Base-by-base conservation (phyloP, 1,140 invertebrate species). In the Mycetomoellerius zeteki region DNA sequence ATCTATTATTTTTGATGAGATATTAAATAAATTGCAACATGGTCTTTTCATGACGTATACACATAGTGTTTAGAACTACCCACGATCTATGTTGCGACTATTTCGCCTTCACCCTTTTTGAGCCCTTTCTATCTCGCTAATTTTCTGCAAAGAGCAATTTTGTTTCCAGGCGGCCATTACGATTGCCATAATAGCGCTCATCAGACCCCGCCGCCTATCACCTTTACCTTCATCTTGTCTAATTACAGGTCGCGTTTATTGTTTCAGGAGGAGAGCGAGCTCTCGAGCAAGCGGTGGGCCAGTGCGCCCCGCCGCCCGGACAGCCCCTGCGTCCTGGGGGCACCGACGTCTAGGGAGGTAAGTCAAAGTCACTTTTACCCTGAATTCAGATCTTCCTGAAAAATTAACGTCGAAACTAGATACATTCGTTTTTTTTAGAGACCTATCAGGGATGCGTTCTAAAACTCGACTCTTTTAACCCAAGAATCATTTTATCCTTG, bases 231-330 rank as follows among this genome's bases (percentile, higher is more conserved):
- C 90, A 89, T 90, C 87, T 90, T 91, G 89, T 91, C 90, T 91
- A 91, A 91, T 91, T 91, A 89, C 90, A 89, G 90, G 89, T 91
- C 89, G 67, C 90, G 89, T 90, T 91, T 91, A 92, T 91, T 94
- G 87, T 95, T 95, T 67, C 92, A 95, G 95, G 95, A 95, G 95
- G 95, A 95, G 94, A 95, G 94, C 95, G 94, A 95, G 95, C 95
- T 95, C 95, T 95, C 95, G 95, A 95, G 95, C 95, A 95, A 95
- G 95, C 93, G 95, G 95, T 95, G 95, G 95, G 95, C 95, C 92
- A 95, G 95, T 80, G 95, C 95, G 95, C 95, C 95, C 91, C 95
- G 95, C 94, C 95, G 95, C 93, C 94, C 95, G 92, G 95, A 95
- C 92, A 95, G 95, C 93, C 95, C 94, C 94, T 95, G 94, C 90